These are phyloP conservation scores for Andricus curvator DNA, from an alignment of 2,888 invertebrate species.

Conservation along the genomic window DNA sequence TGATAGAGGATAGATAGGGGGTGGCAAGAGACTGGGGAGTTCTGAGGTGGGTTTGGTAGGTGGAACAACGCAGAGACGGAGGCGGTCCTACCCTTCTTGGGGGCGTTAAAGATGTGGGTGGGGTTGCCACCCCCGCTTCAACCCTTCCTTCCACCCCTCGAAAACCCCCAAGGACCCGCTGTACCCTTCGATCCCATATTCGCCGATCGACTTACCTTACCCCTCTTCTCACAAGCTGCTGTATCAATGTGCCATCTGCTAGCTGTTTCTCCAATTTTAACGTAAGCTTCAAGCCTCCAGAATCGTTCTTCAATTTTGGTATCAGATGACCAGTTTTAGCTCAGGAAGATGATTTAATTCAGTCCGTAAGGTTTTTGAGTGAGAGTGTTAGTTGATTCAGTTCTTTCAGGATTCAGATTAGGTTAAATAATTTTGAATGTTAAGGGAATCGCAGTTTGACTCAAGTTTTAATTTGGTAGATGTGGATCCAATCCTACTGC, in stretches of 20 bases:
- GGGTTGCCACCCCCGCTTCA: slow-evolving; percentile 67
- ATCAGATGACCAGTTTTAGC: neutral
- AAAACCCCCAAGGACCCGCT: slow-evolving; percentile 63
- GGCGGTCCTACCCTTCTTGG: slow-evolving; percentile 75
- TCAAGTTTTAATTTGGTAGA: no score
- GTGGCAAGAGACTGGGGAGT: slow-evolving; percentile 67
- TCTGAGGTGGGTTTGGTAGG: slow-evolving; percentile 71
- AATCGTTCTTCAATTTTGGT: neutral
- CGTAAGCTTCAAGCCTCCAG: slow-evolving; percentile 44
- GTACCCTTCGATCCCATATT: slow-evolving; percentile 71
- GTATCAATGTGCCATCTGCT: slow-evolving; percentile 52
- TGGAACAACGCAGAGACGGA: slow-evolving; percentile 75
- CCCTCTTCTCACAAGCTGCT: slow-evolving; percentile 54
- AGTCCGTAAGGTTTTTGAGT: neutral
- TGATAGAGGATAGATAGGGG: slow-evolving; percentile 62
- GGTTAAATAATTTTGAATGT: no score
- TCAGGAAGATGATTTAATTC: neutral
- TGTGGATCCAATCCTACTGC: no score
- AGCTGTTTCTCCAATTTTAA: slow-evolving; percentile 51
- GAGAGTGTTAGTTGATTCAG: no score
- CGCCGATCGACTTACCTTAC: slow-evolving; percentile 69
- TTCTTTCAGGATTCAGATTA: no score
- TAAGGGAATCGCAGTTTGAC: no score
- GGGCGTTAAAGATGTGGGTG: slow-evolving; percentile 76
- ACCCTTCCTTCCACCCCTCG: slow-evolving; percentile 42